Base-by-base conservation (phyloP, 2,113 vertebrate species). In the Xenopus laevis region DNA sequence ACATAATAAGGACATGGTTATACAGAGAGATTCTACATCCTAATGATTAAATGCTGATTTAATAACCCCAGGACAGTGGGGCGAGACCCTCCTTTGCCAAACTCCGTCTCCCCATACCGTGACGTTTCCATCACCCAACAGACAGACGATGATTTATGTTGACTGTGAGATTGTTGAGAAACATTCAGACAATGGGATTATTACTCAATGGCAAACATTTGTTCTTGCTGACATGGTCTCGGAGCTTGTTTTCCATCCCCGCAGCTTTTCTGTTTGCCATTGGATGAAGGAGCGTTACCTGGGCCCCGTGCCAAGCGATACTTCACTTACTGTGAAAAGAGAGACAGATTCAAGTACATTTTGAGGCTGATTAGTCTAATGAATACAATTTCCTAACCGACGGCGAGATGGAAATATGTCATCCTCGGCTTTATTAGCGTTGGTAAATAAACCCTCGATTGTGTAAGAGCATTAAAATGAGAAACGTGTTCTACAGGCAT, bases 181-280 rank as follows among this genome's bases (percentile, higher is more conserved):
- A 55, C 17, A 16, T 1, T 55, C 53, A 55, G 13, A 55, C 17
- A 55, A 57, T 57, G 10, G 30, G 27, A 57, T 57, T 33, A 57
- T 68, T 68, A 57, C 47, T 55, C 50, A 55, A 68, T 2, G 8
- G 23, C 52, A 68, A 68, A 55, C 52, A 68, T 68, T 53, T 53
- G 46, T 27, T 52, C 44, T 17, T 52, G 46, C 18, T 17, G 17
- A 52, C 6, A 50, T 12, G 12, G 46, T n/a, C 7, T 55, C 13
- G 17, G 16, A 55, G 20, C 15, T 18, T 15, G 16, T n/a, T 50
- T 57, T 68, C 17, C 16, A 6, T 30, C 12, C 50, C n/a, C 21
- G 23, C 17, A 30, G 47, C 65, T 30, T 15, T 57, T 68, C 13
- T 68, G 67, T 68, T 68, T 68, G 52, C 50, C 13, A 15, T 53